Conservation (phyloP, 2,797 vertebrate species). For the Myiothlypis chrysogaster region DNA sequence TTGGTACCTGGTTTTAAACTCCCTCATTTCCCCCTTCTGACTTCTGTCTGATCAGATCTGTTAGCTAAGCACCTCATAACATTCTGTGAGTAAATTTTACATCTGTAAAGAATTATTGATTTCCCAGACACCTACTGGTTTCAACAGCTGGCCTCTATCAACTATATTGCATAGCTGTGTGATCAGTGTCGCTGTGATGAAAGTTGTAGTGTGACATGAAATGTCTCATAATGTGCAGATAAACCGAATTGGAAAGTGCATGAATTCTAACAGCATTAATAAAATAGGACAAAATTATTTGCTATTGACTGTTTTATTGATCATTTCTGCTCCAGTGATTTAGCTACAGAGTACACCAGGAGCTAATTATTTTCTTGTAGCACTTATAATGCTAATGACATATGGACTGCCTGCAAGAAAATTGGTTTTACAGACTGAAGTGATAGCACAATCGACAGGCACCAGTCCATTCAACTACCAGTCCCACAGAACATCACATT, state of each 20-base stretch:
- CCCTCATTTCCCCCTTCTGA: background rate
- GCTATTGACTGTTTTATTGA: conserved; percentile 37
- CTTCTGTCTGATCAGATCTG: background rate
- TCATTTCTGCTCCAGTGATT: conserved; percentile 27
- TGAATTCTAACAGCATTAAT: background rate
- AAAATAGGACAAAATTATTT: background rate
- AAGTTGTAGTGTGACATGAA: background rate
- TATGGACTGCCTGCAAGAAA: background rate
- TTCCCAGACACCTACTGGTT: background rate
- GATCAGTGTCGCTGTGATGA: background rate
- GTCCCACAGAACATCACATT: background rate
- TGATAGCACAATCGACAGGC: background rate
- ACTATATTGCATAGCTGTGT: background rate
- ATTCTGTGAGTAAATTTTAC: background rate
- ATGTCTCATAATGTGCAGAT: background rate
- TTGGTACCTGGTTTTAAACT: background rate
- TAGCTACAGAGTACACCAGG: background rate
- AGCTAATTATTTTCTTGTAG: conserved; percentile 52
- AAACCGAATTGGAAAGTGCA: background rate
- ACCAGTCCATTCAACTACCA: background rate
- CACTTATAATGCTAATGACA: conserved; percentile 39
- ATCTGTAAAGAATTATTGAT: background rate
- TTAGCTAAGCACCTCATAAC: background rate
- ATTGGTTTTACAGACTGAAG: background rate
- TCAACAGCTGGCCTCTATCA: background rate